Conservation (phyloP, 2,888 invertebrate species). For the Eupithecia insigniata region DNA sequence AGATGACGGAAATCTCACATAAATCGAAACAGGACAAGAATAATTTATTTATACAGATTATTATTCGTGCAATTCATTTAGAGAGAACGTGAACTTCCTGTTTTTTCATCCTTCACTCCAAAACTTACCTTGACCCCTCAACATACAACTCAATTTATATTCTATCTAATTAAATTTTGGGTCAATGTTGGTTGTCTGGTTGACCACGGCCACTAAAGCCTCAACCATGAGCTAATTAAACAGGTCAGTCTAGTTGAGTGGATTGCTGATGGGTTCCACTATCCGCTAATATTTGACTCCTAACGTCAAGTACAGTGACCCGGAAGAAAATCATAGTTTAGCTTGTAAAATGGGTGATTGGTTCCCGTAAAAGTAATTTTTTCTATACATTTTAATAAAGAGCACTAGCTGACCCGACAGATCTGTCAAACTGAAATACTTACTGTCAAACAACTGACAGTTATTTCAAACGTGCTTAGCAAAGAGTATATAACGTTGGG, state of each 20-base stretch:
- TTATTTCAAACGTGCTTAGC: too few relatives aligned
- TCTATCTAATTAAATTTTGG: neutral
- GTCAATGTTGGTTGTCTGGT: conserved; percentile 3
- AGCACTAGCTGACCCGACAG: too few relatives aligned
- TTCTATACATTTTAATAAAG: neutral
- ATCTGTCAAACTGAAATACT: too few relatives aligned
- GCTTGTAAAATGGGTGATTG: neutral
- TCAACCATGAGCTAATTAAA: conserved; percentile 10
- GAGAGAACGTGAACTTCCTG: neutral
- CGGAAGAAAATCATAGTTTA: neutral
- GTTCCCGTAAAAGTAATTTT: neutral
- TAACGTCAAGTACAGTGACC: neutral
- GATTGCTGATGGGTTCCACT: neutral
- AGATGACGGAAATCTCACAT: neutral
- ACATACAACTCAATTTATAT: neutral
- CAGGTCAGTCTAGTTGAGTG: conserved; percentile 9
- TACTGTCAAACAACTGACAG: too few relatives aligned
- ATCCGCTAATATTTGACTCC: conserved; percentile 2
- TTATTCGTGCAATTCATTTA: neutral
- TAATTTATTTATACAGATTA: neutral
- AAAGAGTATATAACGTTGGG: too few relatives aligned
- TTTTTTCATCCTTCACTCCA: neutral
- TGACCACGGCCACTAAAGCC: neutral
- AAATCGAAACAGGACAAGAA: neutral
- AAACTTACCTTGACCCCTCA: neutral